A percentile compares a stretch with the other conserved stretches of the same genome.
Evolutionary conservation across 2,113 vertebrate species (phyloP).

Genomic region (Chroicocephalus ridibundus): DNA sequence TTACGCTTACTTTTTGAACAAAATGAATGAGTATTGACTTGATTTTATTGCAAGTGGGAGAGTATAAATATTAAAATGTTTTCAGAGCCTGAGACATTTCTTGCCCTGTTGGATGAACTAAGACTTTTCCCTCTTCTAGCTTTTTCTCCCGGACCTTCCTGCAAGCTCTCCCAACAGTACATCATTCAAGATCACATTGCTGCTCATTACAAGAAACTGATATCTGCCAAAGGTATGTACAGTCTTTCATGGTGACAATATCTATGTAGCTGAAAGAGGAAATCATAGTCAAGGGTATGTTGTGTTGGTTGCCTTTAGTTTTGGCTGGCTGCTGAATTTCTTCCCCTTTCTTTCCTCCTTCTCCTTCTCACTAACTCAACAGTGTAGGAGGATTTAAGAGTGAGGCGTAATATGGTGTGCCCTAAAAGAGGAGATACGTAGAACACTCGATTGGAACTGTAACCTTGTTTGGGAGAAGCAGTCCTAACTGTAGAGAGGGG

Average conservation of each 20-base stretch:
- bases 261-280: not conserved
- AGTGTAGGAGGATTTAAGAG: slow-evolving; percentile 26
- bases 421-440: not conserved
- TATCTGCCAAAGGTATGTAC: slow-evolving; percentile 58
- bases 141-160: slow-evolving; percentile 57
- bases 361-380: not conserved
- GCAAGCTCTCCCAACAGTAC: slow-evolving; percentile 68
- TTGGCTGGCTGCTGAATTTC: not conserved
- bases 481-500: not conserved
- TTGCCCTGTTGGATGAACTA: slow-evolving; percentile 15
- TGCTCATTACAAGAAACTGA: slow-evolving; percentile 57
- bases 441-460: not conserved
- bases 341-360: not conserved
- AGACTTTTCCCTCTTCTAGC: slow-evolving; percentile 9
- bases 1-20: slow-evolving; percentile 30
- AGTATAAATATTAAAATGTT: not conserved
- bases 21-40: slow-evolving; percentile 6
- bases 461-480: not conserved
- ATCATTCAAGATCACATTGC: slow-evolving; percentile 59
- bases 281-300: not conserved
- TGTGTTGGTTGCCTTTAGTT: not conserved
- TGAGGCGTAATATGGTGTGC: not conserved
- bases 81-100: slow-evolving; percentile 35
- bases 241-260: not conserved
- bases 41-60: slow-evolving; percentile 34